Evolutionary conservation across 2,113 vertebrate species (phyloP).

Genomic region (Sigmodon hispidus): DNA sequence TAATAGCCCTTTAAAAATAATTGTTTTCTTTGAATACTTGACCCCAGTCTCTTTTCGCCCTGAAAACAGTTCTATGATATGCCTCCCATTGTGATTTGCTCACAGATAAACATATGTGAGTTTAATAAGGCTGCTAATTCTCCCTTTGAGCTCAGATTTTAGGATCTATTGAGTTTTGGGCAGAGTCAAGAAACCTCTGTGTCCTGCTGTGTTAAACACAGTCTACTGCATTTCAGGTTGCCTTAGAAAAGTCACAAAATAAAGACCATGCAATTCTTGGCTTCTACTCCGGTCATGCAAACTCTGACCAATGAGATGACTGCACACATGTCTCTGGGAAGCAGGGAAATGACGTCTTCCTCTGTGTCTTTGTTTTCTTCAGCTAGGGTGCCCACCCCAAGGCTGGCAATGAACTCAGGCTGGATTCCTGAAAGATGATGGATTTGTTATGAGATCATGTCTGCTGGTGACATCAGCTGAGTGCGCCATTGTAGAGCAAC

Average conservation of each 20-base stretch:
- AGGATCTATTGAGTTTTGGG: not conserved
- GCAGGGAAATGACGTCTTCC: not conserved
- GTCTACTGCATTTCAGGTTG: not conserved
- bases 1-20: not conserved
- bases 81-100: not conserved
- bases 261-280: not conserved
- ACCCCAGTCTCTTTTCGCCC: not conserved
- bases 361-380: not conserved
- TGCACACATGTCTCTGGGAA: not conserved
- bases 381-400: not conserved
- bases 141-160: not conserved
- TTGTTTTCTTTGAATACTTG: constrained; percentile 41
- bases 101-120: not conserved
- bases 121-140: not conserved
- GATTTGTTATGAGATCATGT: not conserved
- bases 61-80: not conserved
- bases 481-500: too few relatives aligned
- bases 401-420: not conserved
- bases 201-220: not conserved
- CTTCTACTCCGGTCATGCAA: not conserved
- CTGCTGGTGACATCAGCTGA: not conserved
- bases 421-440: not conserved
- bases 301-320: not conserved
- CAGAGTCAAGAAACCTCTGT: not conserved
- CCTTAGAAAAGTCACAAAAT: not conserved